phyloP scores from a whole-genome alignment of 2,113 vertebrate genomes.

The Urocitellus parryii region DNA sequence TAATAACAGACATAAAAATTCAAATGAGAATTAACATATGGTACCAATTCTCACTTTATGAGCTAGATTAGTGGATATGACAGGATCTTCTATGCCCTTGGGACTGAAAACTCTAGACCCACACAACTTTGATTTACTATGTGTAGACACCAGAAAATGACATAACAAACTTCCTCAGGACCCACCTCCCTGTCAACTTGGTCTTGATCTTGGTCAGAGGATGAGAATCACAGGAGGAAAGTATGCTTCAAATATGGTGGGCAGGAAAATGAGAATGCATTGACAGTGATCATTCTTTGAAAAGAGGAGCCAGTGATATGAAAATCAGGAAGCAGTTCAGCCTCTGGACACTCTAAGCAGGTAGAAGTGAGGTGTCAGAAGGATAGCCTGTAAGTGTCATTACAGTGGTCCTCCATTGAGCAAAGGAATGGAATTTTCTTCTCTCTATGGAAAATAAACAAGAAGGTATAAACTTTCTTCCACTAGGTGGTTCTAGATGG shows the following conservation, averaged over 20 bases:
- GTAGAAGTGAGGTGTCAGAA: background rate
- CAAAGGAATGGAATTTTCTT: background rate
- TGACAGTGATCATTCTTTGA: background rate
- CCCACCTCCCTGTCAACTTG: accelerated
- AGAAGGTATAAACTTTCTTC: background rate
- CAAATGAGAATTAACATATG: background rate
- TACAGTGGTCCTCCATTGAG: background rate
- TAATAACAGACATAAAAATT: conserved; percentile 4
- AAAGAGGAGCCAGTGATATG: background rate
- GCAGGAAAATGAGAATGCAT: background rate
- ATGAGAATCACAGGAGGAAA: background rate
- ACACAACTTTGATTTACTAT: background rate
- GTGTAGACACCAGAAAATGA: background rate
- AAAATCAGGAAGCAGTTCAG: background rate
- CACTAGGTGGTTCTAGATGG: background rate
- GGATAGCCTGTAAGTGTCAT: accelerated
- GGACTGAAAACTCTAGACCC: background rate
- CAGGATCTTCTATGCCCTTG: background rate
- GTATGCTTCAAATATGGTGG: background rate
- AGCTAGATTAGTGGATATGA: background rate
- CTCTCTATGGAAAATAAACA: background rate
- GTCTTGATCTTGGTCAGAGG: background rate
- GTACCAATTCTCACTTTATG: background rate
- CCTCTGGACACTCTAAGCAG: background rate
- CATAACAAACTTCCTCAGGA: background rate